A percentile compares a stretch with the other conserved stretches of the same genome.
Evolutionary conservation across 1,140 invertebrate species (phyloP).

Genomic region (Brachionus plicatilis): DNA sequence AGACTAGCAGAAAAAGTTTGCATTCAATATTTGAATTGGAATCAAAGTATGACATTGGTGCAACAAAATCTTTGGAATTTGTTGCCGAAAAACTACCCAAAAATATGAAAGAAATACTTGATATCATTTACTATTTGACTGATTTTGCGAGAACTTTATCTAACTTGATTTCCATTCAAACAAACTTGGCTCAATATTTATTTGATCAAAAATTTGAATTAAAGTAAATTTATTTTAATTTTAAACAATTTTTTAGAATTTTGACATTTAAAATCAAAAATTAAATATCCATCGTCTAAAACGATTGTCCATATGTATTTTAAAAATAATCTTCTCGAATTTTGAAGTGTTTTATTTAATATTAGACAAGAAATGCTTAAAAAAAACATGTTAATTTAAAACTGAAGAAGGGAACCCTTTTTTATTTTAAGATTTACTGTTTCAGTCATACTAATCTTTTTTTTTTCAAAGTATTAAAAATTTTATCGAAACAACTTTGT

Average conservation of each 20-base stretch:
- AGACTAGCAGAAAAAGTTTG: conserved; percentile 24
- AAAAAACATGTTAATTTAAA: too few species aligned
- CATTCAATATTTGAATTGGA: conserved; percentile 18
- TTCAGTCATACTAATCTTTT: background rate
- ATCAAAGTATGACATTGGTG: background rate
- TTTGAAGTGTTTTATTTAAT: too few species aligned
- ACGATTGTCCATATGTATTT: too few species aligned
- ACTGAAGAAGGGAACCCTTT: too few species aligned
- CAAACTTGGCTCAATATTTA: background rate
- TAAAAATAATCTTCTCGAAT: too few species aligned
- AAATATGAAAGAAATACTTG: conserved; percentile 5
- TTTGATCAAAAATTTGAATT: conserved; percentile 27
- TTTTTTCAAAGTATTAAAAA: conserved; percentile 1
- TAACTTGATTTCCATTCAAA: background rate
- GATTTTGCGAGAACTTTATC: conserved; percentile 5
- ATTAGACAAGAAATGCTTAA: too few species aligned
- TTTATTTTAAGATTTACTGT: too few species aligned
- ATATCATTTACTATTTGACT: conserved; percentile 33
- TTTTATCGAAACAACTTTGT: background rate
- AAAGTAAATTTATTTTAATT: background rate
- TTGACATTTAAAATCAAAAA: too few species aligned
- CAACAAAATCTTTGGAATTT: background rate
- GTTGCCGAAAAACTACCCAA: background rate
- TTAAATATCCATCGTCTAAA: too few species aligned
- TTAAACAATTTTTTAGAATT: too few species aligned